Evolutionary conservation across 2,797 vertebrate species (phyloP).

Genomic region (Rhincodon typus): DNA sequence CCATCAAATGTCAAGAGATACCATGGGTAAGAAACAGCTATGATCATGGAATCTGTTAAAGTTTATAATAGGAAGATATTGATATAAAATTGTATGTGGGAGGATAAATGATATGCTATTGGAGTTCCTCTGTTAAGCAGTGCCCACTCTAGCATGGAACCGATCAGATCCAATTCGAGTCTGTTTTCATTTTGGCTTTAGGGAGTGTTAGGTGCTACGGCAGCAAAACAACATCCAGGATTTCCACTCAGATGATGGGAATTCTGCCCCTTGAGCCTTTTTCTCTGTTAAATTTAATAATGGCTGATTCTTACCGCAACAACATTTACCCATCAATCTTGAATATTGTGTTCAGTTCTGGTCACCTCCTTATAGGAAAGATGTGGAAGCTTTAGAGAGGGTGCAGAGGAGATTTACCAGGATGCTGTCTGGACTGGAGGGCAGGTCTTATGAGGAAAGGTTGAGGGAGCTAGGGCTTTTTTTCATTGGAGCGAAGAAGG

Average conservation of each 20-base stretch:
- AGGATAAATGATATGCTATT: background rate
- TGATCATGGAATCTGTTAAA: background rate
- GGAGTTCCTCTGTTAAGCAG: background rate
- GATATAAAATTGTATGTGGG: background rate
- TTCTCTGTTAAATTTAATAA: background rate
- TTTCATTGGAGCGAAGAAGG: no score
- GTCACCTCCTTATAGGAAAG: no score
- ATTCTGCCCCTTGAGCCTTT: background rate
- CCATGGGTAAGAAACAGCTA: slow-evolving; percentile 45
- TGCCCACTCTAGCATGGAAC: background rate
- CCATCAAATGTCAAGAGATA: slow-evolving; percentile 39
- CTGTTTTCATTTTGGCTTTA: background rate
- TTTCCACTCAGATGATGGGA: background rate
- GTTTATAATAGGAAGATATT: background rate
- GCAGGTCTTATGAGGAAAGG: no score
- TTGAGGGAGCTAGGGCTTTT: no score
- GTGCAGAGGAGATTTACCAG: no score
- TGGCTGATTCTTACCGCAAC: background rate
- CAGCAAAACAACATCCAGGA: background rate
- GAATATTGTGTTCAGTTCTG: no score
- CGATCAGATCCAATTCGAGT: background rate
- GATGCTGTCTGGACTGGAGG: no score
- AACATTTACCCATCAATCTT: background rate
- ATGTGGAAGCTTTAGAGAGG: no score
- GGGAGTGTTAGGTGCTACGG: background rate